Base-by-base conservation (phyloP, 2,797 vertebrate species). In the Ctenochaetus hawaiiensis region DNA sequence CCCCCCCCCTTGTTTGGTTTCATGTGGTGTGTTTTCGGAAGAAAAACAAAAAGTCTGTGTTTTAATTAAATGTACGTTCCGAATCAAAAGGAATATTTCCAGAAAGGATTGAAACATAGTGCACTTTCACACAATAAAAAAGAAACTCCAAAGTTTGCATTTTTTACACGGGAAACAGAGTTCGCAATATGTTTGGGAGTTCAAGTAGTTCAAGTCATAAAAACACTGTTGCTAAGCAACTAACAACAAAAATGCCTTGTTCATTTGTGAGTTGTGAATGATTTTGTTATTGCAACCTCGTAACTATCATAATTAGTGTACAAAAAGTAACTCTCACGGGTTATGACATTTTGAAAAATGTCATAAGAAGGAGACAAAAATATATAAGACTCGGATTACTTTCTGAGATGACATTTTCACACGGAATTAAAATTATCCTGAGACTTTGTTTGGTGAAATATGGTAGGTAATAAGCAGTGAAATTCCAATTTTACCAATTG, bases 1-100 rank as follows among this genome's bases (percentile, higher is more conserved):
- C n/a, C 22, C 68, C 68, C 30, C 30, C 30, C 30, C 30, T 34
- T 20, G 62, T 83, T 76, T 86, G 71, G 44, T 47, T 80, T 87
- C 79, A 62, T 10, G 62, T 16, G 4, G 18, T 9, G 12, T 8
- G 63, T 69, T 73, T 83, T 74, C 58, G 67, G 44, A 68, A 17
- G 22, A 68, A 63, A 53, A 51, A 64, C 51, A 53, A 67, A 81
- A 76, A 72, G n/a, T 16, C 14, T 68, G 20, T 67, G 48, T 78
- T 69, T 77, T 43, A 60, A 66, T 75, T 65, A 23, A 26, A 75
- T 72, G 30, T 18, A 56, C 43, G 43, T 23, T 12, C 65, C 5
- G 59, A 62, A 60, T 70, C 48, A 48, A 2, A 53, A 54, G n/a
- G 53, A 80, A 67, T 51, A 67, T 67, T 18, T 45, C n/a, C 16